These are phyloP conservation scores for Rhegmatorhina hoffmannsi DNA, from an alignment of 2,113 vertebrate genomes.

Conservation along the genomic window DNA sequence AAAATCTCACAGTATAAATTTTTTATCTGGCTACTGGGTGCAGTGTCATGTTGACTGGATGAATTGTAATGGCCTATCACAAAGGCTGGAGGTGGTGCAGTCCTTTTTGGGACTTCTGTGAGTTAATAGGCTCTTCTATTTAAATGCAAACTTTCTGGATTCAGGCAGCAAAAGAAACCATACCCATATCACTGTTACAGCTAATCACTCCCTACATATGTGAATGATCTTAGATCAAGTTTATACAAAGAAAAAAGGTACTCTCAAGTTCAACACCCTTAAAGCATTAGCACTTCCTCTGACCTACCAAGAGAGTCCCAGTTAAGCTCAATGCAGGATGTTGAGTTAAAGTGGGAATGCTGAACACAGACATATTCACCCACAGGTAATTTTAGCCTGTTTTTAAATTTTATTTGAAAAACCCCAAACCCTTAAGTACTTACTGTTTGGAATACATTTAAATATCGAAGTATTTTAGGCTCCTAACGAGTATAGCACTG, in stretches of 20 bases:
- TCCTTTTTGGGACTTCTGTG: neutral
- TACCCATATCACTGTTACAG: neutral
- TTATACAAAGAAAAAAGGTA: neutral
- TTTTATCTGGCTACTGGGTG: neutral
- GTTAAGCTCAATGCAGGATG: neutral
- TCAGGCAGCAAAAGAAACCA: neutral
- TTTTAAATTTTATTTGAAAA: neutral
- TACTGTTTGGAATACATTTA: neutral
- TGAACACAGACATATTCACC: neutral
- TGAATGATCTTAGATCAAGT: neutral
- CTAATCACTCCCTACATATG: neutral
- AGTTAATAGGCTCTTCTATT: neutral
- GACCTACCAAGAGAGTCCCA: neutral
- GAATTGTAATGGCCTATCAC: neutral
- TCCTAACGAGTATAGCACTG: neutral
- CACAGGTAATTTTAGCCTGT: neutral
- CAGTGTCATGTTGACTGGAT: neutral
- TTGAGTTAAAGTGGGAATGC: neutral
- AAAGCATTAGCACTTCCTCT: neutral
- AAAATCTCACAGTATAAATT: neutral
- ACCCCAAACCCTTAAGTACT: neutral
- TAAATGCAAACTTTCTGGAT: neutral
- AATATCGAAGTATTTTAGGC: neutral
- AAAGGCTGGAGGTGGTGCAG: neutral
- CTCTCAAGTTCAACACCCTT: neutral